A percentile compares a stretch with the other conserved stretches of the same genome.
phyloP scores from a whole-genome alignment of 37 sponge, comb jelly and placozoan genomes.

The Crambe crambe region DNA sequence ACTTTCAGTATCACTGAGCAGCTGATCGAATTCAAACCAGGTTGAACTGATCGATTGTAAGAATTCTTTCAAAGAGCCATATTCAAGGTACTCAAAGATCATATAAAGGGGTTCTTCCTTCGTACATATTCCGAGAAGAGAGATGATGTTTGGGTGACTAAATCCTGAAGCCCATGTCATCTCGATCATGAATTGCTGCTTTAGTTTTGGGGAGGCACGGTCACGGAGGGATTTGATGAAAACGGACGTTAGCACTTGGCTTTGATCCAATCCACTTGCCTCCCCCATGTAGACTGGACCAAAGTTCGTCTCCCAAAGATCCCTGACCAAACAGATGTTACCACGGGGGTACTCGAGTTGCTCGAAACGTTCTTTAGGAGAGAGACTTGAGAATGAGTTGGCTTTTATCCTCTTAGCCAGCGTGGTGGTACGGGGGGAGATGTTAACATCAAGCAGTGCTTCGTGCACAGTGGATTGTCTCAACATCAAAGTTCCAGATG shows the following conservation, averaged over 20 bases:
- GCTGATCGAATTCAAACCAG: constrained; percentile 42
- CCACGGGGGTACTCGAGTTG: constrained; percentile 50
- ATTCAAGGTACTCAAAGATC: constrained; percentile 76
- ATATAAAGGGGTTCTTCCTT: constrained; percentile 61
- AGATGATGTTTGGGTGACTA: constrained; percentile 56
- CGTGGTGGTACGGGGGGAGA: constrained; percentile 20
- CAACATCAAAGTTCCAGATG: constrained; percentile 21
- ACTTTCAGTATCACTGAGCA: constrained; percentile 17
- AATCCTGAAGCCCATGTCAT: constrained; percentile 50
- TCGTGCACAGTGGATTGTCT: background rate
- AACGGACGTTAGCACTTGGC: constrained; percentile 51
- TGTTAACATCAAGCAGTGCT: constrained; percentile 23
- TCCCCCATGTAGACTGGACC: constrained; percentile 56
- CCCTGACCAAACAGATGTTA: constrained; percentile 47
- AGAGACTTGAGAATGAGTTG: constrained; percentile 6
- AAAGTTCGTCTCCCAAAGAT: constrained; percentile 64
- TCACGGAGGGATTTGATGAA: constrained; percentile 53
- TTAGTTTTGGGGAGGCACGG: constrained; percentile 25
- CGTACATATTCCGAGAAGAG: constrained; percentile 59
- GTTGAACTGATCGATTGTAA: constrained; percentile 54
- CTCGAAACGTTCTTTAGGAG: constrained; percentile 47
- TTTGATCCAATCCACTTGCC: constrained; percentile 35
- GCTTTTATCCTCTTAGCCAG: background rate
- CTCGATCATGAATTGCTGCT: constrained; percentile 49
- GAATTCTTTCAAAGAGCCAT: constrained; percentile 62